These are phyloP conservation scores for Dexiosoma caninum DNA, from an alignment of 2,888 invertebrate genomes.

Conservation along the genomic window DNA sequence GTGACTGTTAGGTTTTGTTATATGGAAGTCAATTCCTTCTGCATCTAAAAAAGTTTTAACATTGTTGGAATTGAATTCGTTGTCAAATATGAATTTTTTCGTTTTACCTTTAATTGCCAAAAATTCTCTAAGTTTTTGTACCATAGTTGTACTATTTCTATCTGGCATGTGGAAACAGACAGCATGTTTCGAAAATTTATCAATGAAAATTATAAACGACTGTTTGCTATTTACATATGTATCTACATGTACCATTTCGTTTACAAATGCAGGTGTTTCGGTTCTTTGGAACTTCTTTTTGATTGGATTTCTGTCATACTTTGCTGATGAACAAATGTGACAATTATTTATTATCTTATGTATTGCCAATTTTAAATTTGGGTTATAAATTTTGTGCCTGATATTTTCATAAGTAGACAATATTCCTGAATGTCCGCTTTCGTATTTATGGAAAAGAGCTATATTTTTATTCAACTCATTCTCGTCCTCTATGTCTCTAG, in stretches of 20 bases:
- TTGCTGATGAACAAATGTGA: no score
- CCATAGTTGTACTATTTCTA: slow-evolving; percentile 5
- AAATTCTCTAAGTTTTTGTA: not conserved
- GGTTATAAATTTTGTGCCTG: slow-evolving; percentile 42
- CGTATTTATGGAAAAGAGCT: no score
- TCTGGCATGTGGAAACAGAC: no score
- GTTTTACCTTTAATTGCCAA: no score
- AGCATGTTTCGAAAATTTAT: not conserved
- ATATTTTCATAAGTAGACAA: no score
- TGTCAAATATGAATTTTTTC: slow-evolving; percentile 42
- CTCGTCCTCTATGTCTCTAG: slow-evolving; percentile 18
- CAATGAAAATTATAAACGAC: not conserved
- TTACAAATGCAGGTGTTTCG: slow-evolving; percentile 42
- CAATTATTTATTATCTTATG: no score
- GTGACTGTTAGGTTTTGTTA: no score
- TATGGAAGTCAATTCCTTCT: no score
- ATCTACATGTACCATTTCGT: not conserved
- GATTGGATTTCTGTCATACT: no score
- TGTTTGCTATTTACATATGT: not conserved
- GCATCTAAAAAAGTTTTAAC: slow-evolving; percentile 50
- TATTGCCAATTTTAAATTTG: no score
- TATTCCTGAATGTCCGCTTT: no score
- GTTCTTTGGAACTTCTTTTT: no score
- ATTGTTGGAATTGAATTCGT: slow-evolving; percentile 58
- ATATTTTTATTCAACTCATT: not conserved